Evolutionary conservation across 1,140 invertebrate species (phyloP).

Genomic region (Caenorhabditis latens): DNA sequence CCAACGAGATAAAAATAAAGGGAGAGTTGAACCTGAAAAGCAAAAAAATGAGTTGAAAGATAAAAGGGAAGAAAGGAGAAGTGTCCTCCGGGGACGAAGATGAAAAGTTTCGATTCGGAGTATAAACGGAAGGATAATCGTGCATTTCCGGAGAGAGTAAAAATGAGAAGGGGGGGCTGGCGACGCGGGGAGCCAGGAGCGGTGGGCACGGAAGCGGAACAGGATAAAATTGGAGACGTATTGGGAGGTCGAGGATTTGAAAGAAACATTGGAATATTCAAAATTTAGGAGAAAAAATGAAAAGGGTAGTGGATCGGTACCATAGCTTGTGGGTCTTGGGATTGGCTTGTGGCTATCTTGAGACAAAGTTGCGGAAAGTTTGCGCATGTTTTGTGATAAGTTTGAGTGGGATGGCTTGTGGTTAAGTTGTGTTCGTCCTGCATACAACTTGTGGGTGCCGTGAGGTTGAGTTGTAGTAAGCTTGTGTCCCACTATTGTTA

Average conservation of each 20-base stretch:
- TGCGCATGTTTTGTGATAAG: too few species aligned
- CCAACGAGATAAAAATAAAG: background rate
- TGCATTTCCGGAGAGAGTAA: background rate
- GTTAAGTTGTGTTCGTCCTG: too few species aligned
- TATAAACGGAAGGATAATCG: conserved; percentile 4
- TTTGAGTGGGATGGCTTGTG: too few species aligned
- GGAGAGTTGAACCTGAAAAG: conserved; percentile 8
- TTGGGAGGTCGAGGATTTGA: background rate
- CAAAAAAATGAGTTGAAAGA: background rate
- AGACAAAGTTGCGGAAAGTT: too few species aligned
- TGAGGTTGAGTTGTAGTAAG: too few species aligned
- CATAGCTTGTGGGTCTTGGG: too few species aligned
- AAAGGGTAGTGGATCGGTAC: background rate
- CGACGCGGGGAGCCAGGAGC: conserved; percentile 6
- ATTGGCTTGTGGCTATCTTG: too few species aligned
- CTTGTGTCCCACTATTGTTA: too few species aligned
- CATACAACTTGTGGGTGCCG: too few species aligned
- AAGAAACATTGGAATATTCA: background rate
- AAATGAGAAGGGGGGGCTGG: background rate
- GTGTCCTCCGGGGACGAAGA: conserved; percentile 12
- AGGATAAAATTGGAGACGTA: background rate
- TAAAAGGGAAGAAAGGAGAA: background rate
- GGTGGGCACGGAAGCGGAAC: conserved; percentile 32
- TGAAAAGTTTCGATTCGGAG: conserved; percentile 24
- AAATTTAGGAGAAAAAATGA: background rate